Base-by-base conservation (phyloP, 2,113 vertebrate genomes). In the Halcyon senegalensis region DNA sequence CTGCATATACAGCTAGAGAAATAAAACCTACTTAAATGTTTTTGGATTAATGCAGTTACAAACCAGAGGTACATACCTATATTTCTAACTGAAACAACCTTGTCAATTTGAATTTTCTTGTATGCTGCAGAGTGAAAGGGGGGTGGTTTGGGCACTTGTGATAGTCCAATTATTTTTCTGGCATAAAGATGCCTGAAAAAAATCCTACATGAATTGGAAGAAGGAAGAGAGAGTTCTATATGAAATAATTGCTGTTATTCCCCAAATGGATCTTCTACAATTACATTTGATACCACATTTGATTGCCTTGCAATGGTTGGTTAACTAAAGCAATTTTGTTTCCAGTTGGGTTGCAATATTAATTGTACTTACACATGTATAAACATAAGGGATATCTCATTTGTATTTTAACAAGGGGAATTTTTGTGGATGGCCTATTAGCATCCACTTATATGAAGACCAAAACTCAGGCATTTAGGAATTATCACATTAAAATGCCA, bases 311-410 rank as follows among this genome's bases (percentile, higher is more conserved):
- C 67, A 95, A 97, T 97, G 98, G 98, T 97, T 98, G 97, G 98
- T 98, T 98, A 98, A 97, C 93, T 96, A 91, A 97, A 97, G 88
- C 91, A 98, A 98, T 98, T 98, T 98, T 92, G 44, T 97, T 97
- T 96, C 87, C 90, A 97, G 55, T 95, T 95, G 88, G 83, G 91
- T 95, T 90, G 84, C 84, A 66, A 88, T 95, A 94, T 98, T 98
- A 98, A 97, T 98, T 98, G 97, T 97, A 96, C 92, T 96, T 97
- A 97, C 96, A 98, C 96, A 94, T 97, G 91, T 98, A 98, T 97
- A 96, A 98, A 97, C 94, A 95, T 97, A 93, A 97, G 93, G 82
- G 86, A 33, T 88, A 69, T 66, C 95, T 97, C 84, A 93, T 95
- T 97, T 97, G 89, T 97, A 93, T 96, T 97, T 98, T 96, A 97